Percentiles rank a stretch among this genome's conserved stretches.
These are phyloP conservation scores for Liparis tanakae DNA, from an alignment of 2,797 vertebrate species.

Conservation along the genomic window DNA sequence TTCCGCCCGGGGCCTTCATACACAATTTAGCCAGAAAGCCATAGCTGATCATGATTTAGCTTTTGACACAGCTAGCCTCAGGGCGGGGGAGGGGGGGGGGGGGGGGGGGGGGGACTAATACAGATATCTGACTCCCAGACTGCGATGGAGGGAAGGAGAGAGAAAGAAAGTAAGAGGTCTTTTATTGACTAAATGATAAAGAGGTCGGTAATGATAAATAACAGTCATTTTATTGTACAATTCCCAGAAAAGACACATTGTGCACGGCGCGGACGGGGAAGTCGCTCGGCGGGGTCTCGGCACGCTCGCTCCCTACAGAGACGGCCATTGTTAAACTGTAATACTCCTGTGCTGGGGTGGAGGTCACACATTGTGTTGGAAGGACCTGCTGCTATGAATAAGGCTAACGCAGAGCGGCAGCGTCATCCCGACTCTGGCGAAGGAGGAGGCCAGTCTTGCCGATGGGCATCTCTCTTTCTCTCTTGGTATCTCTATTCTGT, in stretches of 20 bases:
- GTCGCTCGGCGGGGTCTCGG: constrained; percentile 67
- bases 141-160: constrained; percentile 87
- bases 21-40: constrained; percentile 99
- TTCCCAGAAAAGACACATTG: constrained; percentile 99
- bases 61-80: constrained; percentile 99
- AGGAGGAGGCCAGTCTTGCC: constrained; percentile 78
- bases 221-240: constrained; percentile 99
- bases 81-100: constrained; percentile 86
- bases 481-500: constrained; percentile 44
- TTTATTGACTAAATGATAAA: constrained; percentile 99
- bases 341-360: constrained; percentile 87
- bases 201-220: constrained; percentile 99
- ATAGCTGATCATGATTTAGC: constrained; percentile 99
- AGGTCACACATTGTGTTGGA: constrained; percentile 90
- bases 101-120: constrained; percentile 90
- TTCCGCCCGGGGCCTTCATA: constrained; percentile 98
- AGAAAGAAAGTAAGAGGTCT: constrained; percentile 91
- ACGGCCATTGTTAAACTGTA: constrained; percentile 91
- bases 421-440: constrained; percentile 77
- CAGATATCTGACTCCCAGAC: constrained; percentile 99
- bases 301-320: constrained; percentile 82
- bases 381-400: constrained; percentile 89
- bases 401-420: constrained; percentile 82
- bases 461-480: constrained; percentile 60
- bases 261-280: constrained; percentile 88